Evolutionary conservation across 2,113 vertebrate species (phyloP), one percentile per base, ranked within the genome.

Genomic region (Tauraco erythrolophus): DNA sequence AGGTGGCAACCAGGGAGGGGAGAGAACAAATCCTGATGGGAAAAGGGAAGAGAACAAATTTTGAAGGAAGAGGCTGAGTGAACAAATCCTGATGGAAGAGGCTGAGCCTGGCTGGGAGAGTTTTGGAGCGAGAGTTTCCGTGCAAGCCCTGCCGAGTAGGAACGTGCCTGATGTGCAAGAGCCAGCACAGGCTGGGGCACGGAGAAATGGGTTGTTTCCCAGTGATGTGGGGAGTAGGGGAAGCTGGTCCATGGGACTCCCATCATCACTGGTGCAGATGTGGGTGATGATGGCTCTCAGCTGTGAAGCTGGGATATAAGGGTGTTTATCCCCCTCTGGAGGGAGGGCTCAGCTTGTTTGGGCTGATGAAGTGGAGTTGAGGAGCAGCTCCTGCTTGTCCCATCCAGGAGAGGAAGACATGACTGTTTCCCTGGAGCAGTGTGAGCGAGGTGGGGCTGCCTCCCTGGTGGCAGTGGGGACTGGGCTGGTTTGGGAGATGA

Each of bases 371-470:
- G 53, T 6, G 31, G 25, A 53, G 25, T 14, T 5, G 10, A 61
- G 68, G 41, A 62, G 65, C 19, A 16, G 31, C 31, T 80, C 54
- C 22, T 24, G 22, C 21, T 33, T 2, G 1, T 57, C 50, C 11
- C 33, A 23, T 7, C 33, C 22, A 5, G 17, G 30, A 46, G 46
- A 23, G 45, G n/a, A 56, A 45, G 51, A 39, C 5, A 0, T 0
- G 22, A 35, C 31, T 2, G 0, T 31, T 41, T 27, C 50, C 6
- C 2, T 1, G 1, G 51, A 35, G 43, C 17, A 39, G 13, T 3
- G 1, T 18, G 14, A 1, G 8, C 15, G 77, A 61, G 41, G 35
- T 48, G 64, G 31, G n/a, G 37, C 53, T 43, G 51, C 24, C 9
- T 57, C 19, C 13, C 8, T 1, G 2, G 11, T 19, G 43, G 14